Conservation (phyloP, 2,797 vertebrate genomes). For the Muscicapa striata region DNA sequence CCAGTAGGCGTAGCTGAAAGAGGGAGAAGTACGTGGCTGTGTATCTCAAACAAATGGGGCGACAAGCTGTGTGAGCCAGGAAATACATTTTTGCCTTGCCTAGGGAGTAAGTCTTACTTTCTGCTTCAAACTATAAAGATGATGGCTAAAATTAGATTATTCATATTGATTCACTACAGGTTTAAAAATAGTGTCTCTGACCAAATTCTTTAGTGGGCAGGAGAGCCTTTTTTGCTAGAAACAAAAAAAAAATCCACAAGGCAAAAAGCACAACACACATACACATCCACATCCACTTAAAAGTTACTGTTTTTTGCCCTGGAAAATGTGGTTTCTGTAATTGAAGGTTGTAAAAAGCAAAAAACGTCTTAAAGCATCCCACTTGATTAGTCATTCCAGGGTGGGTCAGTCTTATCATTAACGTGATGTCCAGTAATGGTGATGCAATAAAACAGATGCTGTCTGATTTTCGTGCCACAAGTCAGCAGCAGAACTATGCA, state of each 20-base stretch:
- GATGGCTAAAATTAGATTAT: conserved; percentile 61
- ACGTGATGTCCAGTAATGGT: conserved; percentile 78
- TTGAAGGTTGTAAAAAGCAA: conserved; percentile 76
- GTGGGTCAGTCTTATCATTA: conserved; percentile 74
- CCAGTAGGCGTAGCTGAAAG: background rate
- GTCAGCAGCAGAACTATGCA: conserved; percentile 68
- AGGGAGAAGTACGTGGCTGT: background rate
- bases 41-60: conserved; percentile 27
- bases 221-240: conserved; percentile 69
- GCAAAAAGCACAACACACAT: conserved; percentile 24
- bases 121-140: conserved; percentile 15
- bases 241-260: conserved; percentile 23
- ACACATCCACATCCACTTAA: conserved; percentile 56
- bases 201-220: conserved; percentile 67
- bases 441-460: conserved; percentile 70
- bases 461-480: conserved; percentile 51
- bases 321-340: conserved; percentile 83
- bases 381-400: conserved; percentile 78
- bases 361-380: conserved; percentile 78
- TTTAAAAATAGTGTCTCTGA: conserved; percentile 62
- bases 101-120: conserved; percentile 20
- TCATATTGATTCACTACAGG: conserved; percentile 65
- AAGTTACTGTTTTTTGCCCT: conserved; percentile 76
- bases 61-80: background rate
- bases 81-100: conserved; percentile 38